Evolutionary conservation across 1,140 invertebrate species (phyloP).

Genomic region (Maconellicoccus hirsutus): DNA sequence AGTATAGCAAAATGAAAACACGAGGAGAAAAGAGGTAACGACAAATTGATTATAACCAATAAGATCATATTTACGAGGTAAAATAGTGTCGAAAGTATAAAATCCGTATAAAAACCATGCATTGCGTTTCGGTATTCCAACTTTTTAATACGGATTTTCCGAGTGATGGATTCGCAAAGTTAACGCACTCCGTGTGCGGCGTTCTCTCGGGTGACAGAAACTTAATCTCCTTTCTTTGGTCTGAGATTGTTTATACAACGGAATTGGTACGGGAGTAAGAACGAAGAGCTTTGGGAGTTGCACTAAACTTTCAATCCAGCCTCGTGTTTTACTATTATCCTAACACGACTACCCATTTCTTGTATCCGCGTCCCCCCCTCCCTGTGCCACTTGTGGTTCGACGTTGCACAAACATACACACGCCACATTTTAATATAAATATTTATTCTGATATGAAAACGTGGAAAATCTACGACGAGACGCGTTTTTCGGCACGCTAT

Average conservation of each 20-base stretch:
- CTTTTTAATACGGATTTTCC: constrained; percentile 17
- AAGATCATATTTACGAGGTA: constrained; percentile 9
- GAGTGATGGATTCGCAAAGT: constrained; percentile 19
- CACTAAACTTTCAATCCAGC: constrained; percentile 21
- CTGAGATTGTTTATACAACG: constrained; percentile 16
- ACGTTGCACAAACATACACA: background rate
- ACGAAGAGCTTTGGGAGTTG: constrained; percentile 18
- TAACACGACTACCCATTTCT: background rate
- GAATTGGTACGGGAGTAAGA: background rate
- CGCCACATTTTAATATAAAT: constrained; percentile 17
- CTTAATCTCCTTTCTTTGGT: constrained; percentile 21
- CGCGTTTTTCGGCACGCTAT: background rate
- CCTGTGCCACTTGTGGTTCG: no score
- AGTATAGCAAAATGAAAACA: background rate
- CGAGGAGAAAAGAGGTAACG: background rate
- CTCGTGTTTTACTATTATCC: constrained; percentile 9
- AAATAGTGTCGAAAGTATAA: background rate
- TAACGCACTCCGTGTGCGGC: background rate
- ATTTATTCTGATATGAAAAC: constrained; percentile 17
- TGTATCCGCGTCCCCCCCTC: background rate
- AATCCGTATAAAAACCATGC: background rate
- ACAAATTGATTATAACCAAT: constrained; percentile 5
- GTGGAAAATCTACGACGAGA: background rate
- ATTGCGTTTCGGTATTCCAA: background rate
- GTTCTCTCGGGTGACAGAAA: constrained; percentile 14